Percentiles rank a stretch among this genome's conserved stretches.
These are phyloP conservation scores for Drosophila peninsularis DNA, from an alignment of 2,888 invertebrate species.

Conservation along the genomic window DNA sequence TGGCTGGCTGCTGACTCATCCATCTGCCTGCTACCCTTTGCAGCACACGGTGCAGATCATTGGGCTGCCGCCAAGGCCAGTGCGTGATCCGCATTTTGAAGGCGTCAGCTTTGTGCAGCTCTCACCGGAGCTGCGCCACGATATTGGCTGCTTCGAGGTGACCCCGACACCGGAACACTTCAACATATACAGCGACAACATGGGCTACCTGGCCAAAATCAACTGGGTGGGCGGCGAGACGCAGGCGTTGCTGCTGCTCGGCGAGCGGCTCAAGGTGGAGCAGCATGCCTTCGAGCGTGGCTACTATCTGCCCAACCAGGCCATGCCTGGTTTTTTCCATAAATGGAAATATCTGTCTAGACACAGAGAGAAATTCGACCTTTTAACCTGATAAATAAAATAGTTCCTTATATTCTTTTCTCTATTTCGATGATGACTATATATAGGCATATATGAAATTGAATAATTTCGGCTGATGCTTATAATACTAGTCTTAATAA, in stretches of 20 bases:
- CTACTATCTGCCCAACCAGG: conserved; percentile 89
- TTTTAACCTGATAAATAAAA: too few relatives aligned
- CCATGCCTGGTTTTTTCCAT: too few relatives aligned
- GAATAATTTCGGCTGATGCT: too few relatives aligned
- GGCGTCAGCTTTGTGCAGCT: conserved; percentile 85
- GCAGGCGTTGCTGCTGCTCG: conserved; percentile 86
- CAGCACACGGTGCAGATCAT: conserved; percentile 88
- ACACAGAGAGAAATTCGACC: too few relatives aligned
- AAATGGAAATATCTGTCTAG: too few relatives aligned
- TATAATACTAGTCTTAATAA: too few relatives aligned
- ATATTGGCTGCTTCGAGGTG: conserved; percentile 86
- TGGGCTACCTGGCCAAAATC: conserved; percentile 81
- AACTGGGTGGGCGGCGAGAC: conserved; percentile 89
- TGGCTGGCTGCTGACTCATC: not conserved
- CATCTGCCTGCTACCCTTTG: not conserved
- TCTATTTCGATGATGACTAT: too few relatives aligned
- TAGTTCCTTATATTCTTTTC: too few relatives aligned
- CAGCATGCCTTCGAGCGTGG: conserved; percentile 86
- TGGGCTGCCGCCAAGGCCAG: conserved; percentile 87
- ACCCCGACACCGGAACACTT: conserved; percentile 87
- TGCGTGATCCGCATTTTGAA: conserved; percentile 84
- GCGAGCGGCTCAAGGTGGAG: conserved; percentile 86
- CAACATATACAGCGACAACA: conserved; percentile 85
- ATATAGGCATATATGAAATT: too few relatives aligned
- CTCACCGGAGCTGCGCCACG: conserved; percentile 84